Evolutionary conservation across 30 jellyfish, hydroid and myxozoan genomes (phyloP), one percentile per base, ranked within the genome.

Genomic region (Catostylus mosaicus): DNA sequence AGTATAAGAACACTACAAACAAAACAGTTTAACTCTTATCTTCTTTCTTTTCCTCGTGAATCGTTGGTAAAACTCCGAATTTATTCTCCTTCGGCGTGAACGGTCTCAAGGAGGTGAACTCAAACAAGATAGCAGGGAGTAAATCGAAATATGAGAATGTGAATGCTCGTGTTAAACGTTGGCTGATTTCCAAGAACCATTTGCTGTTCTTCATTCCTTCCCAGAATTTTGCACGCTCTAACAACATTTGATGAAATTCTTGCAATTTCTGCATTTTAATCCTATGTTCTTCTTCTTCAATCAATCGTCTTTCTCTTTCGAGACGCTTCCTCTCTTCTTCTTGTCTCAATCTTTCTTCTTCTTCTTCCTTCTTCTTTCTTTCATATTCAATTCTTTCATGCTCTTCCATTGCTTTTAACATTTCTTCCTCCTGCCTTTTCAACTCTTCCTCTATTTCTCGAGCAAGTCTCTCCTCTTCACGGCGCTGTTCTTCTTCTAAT

Each of bases 121-220:
- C 87, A 72, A 70, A 69, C 78, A 89, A 19, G 71, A 89, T 81
- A 10, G 84, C 87, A 12, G 98, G 98, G 29, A 83, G 74, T 62
- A 71, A 30, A 59, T 91, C 98, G 57, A 47, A 82, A 43, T 91
- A 91, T 1, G 98, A 91, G 57, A 72, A 91, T 18, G 96, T 85
- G 78, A 91, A 91, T 14, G 98, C 93, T 2, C 87, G 73, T 10
- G 92, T 84, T 23, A 91, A 66, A 36, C 88, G 80, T 23, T 91
- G 98, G 43, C 71, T 80, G 54, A 79, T 45, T 27, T 67, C 91
- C 60, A 91, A 56, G 50, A 75, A 78, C 88, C 85, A 71, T 22
- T 79, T 79, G 47, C 90, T 77, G 51, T 80, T 78, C 65, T 75
- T 68, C 91, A 91, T 60, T 29, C 90, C 92, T 32, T 81, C 90